These are phyloP conservation scores for Lochmaea capreae DNA, from an alignment of 2,888 invertebrate species.

Conservation along the genomic window DNA sequence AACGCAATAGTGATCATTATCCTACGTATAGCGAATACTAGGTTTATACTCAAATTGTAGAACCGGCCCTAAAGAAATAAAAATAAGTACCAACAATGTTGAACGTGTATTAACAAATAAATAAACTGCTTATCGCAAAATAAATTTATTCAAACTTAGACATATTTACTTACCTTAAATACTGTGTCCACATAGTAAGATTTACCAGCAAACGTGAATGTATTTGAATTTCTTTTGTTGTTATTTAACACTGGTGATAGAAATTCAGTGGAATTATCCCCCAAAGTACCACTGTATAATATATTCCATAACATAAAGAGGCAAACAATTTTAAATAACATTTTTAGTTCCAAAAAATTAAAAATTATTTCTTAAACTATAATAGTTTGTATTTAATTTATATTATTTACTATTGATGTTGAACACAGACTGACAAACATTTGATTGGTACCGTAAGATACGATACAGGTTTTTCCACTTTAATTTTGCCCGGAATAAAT, in stretches of 20 bases:
- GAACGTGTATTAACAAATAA: neutral
- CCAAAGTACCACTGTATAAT: neutral
- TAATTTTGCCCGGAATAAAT: neutral
- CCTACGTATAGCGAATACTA: too few species aligned
- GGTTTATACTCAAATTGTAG: too few species aligned
- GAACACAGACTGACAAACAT: neutral
- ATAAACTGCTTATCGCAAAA: too few species aligned
- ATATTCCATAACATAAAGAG: neutral
- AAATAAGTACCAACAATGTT: too few species aligned
- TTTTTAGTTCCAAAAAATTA: constrained; percentile 3
- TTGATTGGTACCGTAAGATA: neutral
- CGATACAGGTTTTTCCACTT: neutral
- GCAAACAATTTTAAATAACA: neutral
- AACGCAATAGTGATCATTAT: too few species aligned
- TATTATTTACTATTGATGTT: neutral
- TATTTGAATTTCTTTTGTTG: constrained; percentile 21
- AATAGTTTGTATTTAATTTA: neutral
- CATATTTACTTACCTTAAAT: constrained; percentile 13
- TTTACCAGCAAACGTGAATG: constrained; percentile 24
- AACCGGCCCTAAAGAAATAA: too few species aligned
- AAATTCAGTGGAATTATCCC: constrained; percentile 10
- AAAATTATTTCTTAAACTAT: neutral
- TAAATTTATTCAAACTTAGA: too few species aligned
- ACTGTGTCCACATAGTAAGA: constrained; percentile 26
- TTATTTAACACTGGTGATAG: constrained; percentile 11